phyloP scores from a whole-genome alignment of 1,140 invertebrate species.

The Alviniconcha marisindica region DNA sequence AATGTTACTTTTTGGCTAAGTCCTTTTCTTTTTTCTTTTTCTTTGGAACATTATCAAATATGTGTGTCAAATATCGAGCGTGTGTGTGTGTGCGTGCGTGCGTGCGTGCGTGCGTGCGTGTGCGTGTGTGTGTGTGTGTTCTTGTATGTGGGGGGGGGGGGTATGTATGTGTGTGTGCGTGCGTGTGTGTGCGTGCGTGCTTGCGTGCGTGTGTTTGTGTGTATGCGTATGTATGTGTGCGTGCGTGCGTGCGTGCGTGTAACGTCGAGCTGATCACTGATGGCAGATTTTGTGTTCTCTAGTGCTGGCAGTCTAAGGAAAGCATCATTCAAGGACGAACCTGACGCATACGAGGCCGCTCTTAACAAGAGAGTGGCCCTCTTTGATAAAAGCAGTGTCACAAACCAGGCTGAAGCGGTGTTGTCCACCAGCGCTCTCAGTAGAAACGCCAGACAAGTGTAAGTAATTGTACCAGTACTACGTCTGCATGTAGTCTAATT shows the following conservation, averaged over 20 bases:
- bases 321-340: no score
- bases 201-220: background rate
- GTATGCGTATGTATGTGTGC: constrained; percentile 1
- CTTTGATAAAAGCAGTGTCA: background rate
- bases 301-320: no score
- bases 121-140: constrained; percentile 14
- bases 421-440: no score
- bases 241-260: background rate
- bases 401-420: background rate
- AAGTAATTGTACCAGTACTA: no score
- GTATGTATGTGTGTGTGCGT: background rate
- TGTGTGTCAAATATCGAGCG: background rate
- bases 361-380: background rate
- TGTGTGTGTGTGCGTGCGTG: background rate
- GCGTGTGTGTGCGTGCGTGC: background rate
- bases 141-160: background rate
- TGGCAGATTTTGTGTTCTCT: no score
- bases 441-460: no score
- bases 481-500: no score
- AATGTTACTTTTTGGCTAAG: background rate
- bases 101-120: background rate
- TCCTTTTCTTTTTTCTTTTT: background rate
- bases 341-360: no score
- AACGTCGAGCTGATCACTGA: background rate
- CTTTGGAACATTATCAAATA: background rate